These are phyloP conservation scores for Acrocephalus scirpaceus DNA, from an alignment of 2,797 vertebrate species.

Conservation along the genomic window DNA sequence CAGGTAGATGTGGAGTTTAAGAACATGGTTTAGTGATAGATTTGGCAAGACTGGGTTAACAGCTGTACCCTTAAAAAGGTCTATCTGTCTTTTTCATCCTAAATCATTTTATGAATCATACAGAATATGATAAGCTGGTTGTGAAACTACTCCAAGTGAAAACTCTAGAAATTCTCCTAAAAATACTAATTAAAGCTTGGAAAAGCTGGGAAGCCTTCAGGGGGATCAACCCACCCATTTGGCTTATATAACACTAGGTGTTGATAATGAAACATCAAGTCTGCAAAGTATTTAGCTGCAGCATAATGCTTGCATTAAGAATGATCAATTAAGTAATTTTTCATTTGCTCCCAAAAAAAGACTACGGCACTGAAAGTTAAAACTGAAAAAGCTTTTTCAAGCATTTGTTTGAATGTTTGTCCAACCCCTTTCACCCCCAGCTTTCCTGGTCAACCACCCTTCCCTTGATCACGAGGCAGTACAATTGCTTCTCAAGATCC, in stretches of 20 bases:
- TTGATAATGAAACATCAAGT: not conserved
- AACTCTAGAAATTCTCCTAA: not conserved
- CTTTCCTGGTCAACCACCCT: not conserved
- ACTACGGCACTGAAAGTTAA: not conserved
- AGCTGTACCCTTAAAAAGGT: not conserved
- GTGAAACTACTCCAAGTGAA: not conserved
- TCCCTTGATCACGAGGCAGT: not conserved
- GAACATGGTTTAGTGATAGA: not conserved
- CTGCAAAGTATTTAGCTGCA: not conserved
- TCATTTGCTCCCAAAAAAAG: not conserved
- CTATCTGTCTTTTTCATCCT: not conserved
- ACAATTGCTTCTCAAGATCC: not conserved
- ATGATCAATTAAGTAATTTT: not conserved
- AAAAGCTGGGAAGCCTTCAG: not conserved
- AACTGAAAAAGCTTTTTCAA: not conserved
- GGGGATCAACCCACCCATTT: not conserved
- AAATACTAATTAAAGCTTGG: not conserved
- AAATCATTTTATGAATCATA: not conserved
- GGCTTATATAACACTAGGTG: not conserved
- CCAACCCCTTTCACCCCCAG: not conserved
- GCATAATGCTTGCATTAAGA: not conserved
- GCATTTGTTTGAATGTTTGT: not conserved
- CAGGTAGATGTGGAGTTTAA: rapidly evolving
- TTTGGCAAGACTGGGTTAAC: not conserved
- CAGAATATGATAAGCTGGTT: not conserved